These are phyloP conservation scores for Thysanoteuthis rhombus DNA, from an alignment of 2,888 invertebrate species.

Conservation along the genomic window DNA sequence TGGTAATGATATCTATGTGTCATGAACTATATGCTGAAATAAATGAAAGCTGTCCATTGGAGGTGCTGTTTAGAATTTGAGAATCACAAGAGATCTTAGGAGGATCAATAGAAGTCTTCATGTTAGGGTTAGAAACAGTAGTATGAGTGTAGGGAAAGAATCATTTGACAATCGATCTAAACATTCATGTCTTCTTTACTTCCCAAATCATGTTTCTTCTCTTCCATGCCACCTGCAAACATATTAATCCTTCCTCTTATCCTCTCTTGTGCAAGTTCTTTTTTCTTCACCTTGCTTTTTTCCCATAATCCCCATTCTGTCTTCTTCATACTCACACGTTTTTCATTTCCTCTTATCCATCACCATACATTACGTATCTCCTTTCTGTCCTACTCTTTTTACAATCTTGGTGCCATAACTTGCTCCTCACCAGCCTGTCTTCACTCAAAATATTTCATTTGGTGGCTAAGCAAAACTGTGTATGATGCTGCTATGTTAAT, in stretches of 20 bases:
- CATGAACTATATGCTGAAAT: background rate
- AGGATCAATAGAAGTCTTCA: background rate
- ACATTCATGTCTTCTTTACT: background rate
- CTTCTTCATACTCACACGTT: background rate
- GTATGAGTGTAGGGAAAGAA: background rate
- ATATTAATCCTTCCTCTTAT: background rate
- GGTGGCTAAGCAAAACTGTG: background rate
- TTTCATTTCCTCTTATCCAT: background rate
- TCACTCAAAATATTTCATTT: background rate
- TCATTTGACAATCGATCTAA: background rate
- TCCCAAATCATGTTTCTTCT: too few relatives aligned
- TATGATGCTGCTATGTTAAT: background rate
- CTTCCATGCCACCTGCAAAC: background rate
- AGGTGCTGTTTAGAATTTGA: background rate
- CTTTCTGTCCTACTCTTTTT: background rate
- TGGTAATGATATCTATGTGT: background rate
- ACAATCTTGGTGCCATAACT: background rate
- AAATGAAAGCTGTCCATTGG: background rate
- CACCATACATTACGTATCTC: background rate
- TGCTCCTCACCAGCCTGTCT: background rate
- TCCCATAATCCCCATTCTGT: background rate
- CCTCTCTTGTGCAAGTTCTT: background rate
- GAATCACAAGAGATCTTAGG: background rate
- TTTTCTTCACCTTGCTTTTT: background rate
- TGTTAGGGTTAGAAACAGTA: background rate